Evolutionary conservation across 2,888 invertebrate genomes (phyloP), one percentile per base, ranked within the genome.

Genomic region (Mystacides longicornis): DNA sequence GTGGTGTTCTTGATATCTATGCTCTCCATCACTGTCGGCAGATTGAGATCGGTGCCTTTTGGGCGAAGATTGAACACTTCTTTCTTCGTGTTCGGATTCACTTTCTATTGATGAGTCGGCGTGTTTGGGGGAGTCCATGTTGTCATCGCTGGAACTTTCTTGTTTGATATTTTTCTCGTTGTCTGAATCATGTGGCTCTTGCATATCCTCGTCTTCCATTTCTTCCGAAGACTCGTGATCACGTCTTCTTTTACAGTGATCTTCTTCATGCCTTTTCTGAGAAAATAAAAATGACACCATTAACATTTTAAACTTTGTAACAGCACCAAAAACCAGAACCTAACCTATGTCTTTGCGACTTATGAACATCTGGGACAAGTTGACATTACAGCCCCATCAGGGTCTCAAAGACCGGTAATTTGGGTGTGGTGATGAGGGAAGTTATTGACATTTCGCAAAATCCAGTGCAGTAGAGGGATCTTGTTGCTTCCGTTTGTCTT

Each of bases 81-180:
- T 21, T 2, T 51, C 43, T 14, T 53, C 48, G 11, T 19, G n/a
- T 5, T 31, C 48, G 9, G 54, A 54, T n/a, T 60, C 55, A 16
- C 20, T 23, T 2, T 49, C 54, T 2, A 37, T 37, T 1, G 37
- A 43, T 11, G 33, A 48, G n/a, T 52, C 37, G 7, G 19, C 18
- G 3, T 16, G 9, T 51, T 57, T 56, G 21, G 46, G 47, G 51
- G 55, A 27, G 3, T 50, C 50, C 9, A 43, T 23, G n/a, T 19
- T 49, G 7, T n/a, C 27, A 11, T 54, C 54, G 11, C 37, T 37
- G 3, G 16, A 16, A n/a, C 7, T 37, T 37, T 33, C 49, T 19
- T 62, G 52, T 45, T 52, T 50, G 54, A 54, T 56, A 16, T 58
- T 51, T 42, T 50, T 60, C 3, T 37, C 37, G 37, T 58, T 54